Base-by-base conservation (phyloP, 2,888 invertebrate species). In the Erynnis tages region DNA sequence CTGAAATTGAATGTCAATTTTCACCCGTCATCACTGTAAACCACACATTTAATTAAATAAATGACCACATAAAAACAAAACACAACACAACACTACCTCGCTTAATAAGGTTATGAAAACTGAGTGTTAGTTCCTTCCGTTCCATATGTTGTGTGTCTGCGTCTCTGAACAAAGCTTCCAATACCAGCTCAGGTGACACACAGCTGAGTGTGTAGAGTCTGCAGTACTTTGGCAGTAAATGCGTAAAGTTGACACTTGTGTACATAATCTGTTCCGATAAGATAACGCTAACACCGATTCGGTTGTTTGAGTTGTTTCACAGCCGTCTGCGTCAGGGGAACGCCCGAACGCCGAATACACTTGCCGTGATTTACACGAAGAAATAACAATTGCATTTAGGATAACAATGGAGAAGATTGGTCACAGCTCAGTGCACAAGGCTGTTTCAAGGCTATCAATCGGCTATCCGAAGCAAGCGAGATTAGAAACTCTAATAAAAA, bases 201-300 rank as follows among this genome's bases (percentile, higher is more conserved):
- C n/a, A n/a, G n/a, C n/a, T n/a, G n/a, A n/a, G n/a, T n/a, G n/a
- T n/a, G n/a, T n/a, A n/a, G n/a, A 75, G 70, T 79, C 78, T 63
- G 71, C 71, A 73, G 81, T 82, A 72, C 80, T 78, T 71, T 80
- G 80, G 61, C 82, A 82, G 43, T 50, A 13, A 14, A 35, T 43
- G 43, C 17, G 43, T 52, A 69, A 71, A 78, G 70, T 72, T 71
- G 65, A 77, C 85, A 84, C 83, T 83, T 85, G 87, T 82, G 79
- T 80, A 86, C 83, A 86, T 82, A 86, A 82, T 87, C 85, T 84
- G 68, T 62, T 58, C 54, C 74, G 88, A 88, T 88, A 88, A 87
- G 87, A 87, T 88, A 82, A 71, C 65, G 67, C 60, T 44, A 54
- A 54, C 54, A 58, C 53, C 41, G 58, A 55, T 55, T 65, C 61